Base-by-base conservation (phyloP, 92 coral and sea anemone species). In the Bergia puertoricense region DNA sequence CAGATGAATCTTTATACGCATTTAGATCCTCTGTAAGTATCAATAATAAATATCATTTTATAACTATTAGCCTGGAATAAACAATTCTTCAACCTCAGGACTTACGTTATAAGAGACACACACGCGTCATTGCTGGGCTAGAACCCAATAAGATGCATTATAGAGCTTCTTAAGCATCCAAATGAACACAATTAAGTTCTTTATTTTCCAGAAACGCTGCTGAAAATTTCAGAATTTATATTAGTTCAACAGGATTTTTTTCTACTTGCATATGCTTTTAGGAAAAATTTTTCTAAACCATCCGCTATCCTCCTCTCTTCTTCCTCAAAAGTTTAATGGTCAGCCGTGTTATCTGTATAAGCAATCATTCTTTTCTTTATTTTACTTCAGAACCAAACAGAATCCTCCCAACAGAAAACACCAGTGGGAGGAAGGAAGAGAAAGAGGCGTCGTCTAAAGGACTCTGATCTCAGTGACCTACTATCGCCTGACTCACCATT, bases 401-500 rank as follows among this genome's bases (percentile, higher is more conserved):
- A 90, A 41, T 71, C 85, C 50, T n/a, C 77, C 22, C 89, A 85
- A 68, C 94, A 80, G 82, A 91, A 57, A 59, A 94, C 98, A 45
- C 98, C 98, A 9, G 86, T 90, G 3, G 88, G 91, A 67, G 90
- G 92, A 37, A 80, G 98, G 22, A 94, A 94, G 84, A 90, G 99
- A 71, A 96, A 96, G 82, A 93, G 99, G 45, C 93, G 96, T 75
- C 93, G 96, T 50, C 87, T 96, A 77, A 96, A 95, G 90, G 99
- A 95, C 77, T 91, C 96, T n/a, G 99, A 96, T 77, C 95, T 96
- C 81, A 96, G 96, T 85, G 98, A 96, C 22, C 85, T 96, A 78
- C 94, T 96, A 44, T 96, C 99, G 23, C 99, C 99, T 69, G 95
- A 93, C 86, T 95, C 99, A 46, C 98, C 98, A 72, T 91, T 95